Evolutionary conservation across 2,113 vertebrate species (phyloP), one percentile per base, ranked within the genome.

Genomic region (Paratilapia polleni): DNA sequence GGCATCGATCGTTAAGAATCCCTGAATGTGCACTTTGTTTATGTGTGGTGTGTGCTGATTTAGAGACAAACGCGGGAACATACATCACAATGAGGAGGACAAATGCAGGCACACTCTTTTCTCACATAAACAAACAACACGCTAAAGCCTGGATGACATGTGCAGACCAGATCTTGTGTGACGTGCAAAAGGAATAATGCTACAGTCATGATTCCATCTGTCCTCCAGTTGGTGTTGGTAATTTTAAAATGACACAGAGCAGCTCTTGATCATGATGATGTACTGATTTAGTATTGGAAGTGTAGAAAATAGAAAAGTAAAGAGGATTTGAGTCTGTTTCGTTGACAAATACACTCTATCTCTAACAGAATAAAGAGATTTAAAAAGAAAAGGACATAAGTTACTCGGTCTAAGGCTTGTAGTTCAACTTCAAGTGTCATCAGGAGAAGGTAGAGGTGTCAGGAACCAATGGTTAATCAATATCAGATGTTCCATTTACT

Each of bases 181-280:
- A 63, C 1, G 6, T 64, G 84, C 79, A 59, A 60, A 84, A 28
- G 80, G 68, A 82, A 52, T 64, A 64, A 41, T 6, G 80, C 38
- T 76, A 20, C 15, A 66, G 60, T 38, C 56, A 41, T 58, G 38
- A 26, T 31, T 54, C 81, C 82, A 83, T 87, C 80, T 86, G 85
- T 82, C 28, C 82, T 77, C 68, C 54, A 36, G 75, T 84, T 86
- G 52, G 19, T 73, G 19, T 73, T 36, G 20, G 28, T 83, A 64
- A 77, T 28, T 24, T 28, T 82, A n/a, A 73, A 47, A 52, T 52
- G 26, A 52, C 64, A 68, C 20, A 82, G 58, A 70, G 52, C 11
- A 5, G 63, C 58, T 75, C 59, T 49, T 19, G 24, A 19, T 36
- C 22, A 1, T 36, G 10, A 3, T 59, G 19, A 74, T 66, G 28